Percentiles rank a stretch among this genome's conserved stretches.
Evolutionary conservation across 1,140 invertebrate genomes (phyloP).

Genomic region (Aethina tumida): DNA sequence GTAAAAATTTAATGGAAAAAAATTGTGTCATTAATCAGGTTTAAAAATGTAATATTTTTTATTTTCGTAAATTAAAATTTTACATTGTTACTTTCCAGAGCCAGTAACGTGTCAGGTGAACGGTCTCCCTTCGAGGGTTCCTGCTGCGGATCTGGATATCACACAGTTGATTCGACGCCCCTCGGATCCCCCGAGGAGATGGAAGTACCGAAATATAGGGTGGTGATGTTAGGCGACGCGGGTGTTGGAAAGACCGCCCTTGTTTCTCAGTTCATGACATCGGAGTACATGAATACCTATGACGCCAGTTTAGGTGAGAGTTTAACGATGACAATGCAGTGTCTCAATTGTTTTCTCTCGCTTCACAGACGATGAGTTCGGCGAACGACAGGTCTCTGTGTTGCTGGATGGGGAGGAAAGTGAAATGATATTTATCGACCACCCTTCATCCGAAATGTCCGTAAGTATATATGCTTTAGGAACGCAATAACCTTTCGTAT

Average conservation of each 20-base stretch:
- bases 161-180: constrained; percentile 52
- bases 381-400: constrained; percentile 83
- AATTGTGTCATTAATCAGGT: too few species aligned
- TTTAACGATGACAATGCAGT: constrained; percentile 7
- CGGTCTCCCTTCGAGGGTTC: constrained; percentile 74
- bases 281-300: constrained; percentile 88
- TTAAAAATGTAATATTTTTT: too few species aligned
- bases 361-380: constrained; percentile 75
- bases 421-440: constrained; percentile 84
- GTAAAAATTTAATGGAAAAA: too few species aligned
- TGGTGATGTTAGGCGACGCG: constrained; percentile 67
- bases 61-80: too few species aligned
- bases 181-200: constrained; percentile 43
- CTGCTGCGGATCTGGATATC: constrained; percentile 65
- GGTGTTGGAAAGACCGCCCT: constrained; percentile 84
- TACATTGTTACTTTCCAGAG: constrained; percentile 37
- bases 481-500: too few species aligned
- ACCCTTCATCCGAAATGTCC: constrained; percentile 76
- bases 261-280: constrained; percentile 87
- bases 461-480: constrained; percentile 47
- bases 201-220: constrained; percentile 59
- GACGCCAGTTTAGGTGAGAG: constrained; percentile 73
- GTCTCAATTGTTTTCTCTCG: constrained; percentile 17
- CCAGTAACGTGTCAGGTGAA: constrained; percentile 67
- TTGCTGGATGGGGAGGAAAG: constrained; percentile 83